phyloP scores from a whole-genome alignment of 2,113 vertebrate species.

The Xiphorhynchus elegans region DNA sequence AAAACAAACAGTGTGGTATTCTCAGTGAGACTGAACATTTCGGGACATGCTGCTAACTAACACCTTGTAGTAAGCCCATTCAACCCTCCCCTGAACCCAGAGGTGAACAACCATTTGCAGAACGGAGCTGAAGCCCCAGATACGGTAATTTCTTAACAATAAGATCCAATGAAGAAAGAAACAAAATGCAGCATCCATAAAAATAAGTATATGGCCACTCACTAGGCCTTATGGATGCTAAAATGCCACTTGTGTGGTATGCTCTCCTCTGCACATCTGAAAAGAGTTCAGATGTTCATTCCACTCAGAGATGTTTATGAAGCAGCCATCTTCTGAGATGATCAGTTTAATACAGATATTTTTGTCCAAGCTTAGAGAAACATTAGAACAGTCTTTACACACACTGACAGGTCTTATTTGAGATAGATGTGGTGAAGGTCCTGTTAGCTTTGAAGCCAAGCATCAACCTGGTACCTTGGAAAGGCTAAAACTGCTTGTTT shows the following conservation, averaged over 20 bases:
- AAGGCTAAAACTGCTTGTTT: neutral
- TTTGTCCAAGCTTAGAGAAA: neutral
- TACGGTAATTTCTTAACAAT: neutral
- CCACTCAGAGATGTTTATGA: neutral
- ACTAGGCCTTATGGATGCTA: neutral
- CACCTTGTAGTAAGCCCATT: neutral
- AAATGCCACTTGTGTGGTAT: neutral
- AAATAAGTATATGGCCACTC: neutral
- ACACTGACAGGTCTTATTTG: neutral
- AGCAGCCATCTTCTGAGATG: neutral
- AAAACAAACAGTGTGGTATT: neutral
- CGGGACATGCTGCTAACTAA: neutral
- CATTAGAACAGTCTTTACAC: neutral
- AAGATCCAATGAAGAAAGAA: neutral
- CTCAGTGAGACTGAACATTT: neutral
- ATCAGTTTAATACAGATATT: neutral
- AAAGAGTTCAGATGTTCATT: neutral
- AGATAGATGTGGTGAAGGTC: neutral
- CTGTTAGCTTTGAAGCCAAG: neutral
- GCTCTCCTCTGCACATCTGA: rapidly evolving
- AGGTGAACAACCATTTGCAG: neutral
- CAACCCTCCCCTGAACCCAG: neutral
- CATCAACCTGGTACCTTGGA: neutral
- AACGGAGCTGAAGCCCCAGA: neutral
- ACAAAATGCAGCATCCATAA: neutral